phyloP scores from a whole-genome alignment of 2,888 invertebrate genomes.

The Microchrysa polita region DNA sequence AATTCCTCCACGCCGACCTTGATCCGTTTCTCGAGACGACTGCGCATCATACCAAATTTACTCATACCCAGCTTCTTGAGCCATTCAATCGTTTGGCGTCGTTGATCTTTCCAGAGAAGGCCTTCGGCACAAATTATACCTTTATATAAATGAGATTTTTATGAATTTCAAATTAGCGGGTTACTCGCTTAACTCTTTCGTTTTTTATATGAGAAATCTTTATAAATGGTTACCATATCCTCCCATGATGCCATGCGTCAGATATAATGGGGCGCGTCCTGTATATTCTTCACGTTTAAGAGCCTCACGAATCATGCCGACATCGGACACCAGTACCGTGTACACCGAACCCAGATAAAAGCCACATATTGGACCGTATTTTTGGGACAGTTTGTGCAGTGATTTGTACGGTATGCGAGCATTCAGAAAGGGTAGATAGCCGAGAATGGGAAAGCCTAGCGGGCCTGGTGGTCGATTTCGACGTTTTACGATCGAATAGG shows the following conservation, averaged over 20 bases:
- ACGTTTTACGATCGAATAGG: constrained; percentile 6
- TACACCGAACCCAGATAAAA: constrained; percentile 78
- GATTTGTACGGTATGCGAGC: constrained; percentile 75
- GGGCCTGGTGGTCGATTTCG: constrained; percentile 78
- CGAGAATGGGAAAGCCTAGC: constrained; percentile 77
- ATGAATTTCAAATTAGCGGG: constrained; percentile 13
- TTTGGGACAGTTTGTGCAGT: constrained; percentile 72
- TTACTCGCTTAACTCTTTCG: constrained; percentile 45
- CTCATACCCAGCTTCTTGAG: constrained; percentile 79
- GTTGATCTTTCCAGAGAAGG: constrained; percentile 82
- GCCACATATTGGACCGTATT: constrained; percentile 80
- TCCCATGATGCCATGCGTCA: constrained; percentile 88
- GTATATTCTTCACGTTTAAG: constrained; percentile 77
- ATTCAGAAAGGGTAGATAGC: constrained; percentile 80
- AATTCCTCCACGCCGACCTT: constrained; percentile 71
- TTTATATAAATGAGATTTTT: constrained; percentile 60
- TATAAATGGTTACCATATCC: constrained; percentile 75
- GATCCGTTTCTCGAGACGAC: constrained; percentile 74
- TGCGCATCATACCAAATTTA: constrained; percentile 71
- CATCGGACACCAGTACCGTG: constrained; percentile 81
- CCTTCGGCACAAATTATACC: constrained; percentile 87
- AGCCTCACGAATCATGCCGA: constrained; percentile 75
- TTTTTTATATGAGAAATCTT: neutral
- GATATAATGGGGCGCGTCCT: constrained; percentile 79
- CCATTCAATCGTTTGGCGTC: constrained; percentile 77